phyloP scores from a whole-genome alignment of 2,888 invertebrate species.

The Amphipoea lucens region DNA sequence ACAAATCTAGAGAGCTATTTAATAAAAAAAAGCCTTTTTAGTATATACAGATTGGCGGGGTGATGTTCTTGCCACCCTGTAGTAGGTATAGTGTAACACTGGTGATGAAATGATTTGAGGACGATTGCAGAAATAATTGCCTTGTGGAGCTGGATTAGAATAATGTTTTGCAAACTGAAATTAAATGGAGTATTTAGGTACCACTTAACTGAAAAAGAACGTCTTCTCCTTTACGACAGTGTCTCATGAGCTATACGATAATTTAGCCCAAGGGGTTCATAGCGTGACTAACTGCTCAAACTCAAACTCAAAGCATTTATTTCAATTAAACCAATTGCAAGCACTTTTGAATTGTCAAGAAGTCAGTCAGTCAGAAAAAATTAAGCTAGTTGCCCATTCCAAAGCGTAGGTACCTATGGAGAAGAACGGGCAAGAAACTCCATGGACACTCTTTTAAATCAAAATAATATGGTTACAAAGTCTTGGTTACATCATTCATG shows the following conservation, averaged over 20 bases:
- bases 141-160: not conserved
- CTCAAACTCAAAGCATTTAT: too few relatives aligned
- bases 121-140: too few relatives aligned
- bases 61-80: too few relatives aligned
- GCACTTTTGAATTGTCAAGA: too few relatives aligned
- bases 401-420: too few relatives aligned
- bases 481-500: too few relatives aligned
- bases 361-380: too few relatives aligned
- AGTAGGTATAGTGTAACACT: not conserved
- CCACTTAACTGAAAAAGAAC: not conserved
- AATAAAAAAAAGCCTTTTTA: not conserved
- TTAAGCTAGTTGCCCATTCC: too few relatives aligned
- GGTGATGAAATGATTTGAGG: not conserved
- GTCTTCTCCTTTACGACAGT: not conserved
- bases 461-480: too few relatives aligned
- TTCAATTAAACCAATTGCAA: too few relatives aligned
- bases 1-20: not conserved
- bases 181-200: not conserved
- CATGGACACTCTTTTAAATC: too few relatives aligned
- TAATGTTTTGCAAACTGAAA: not conserved
- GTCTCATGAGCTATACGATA: not conserved
- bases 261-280: not conserved
- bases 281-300: not conserved
- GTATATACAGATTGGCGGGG: not conserved
- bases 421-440: too few relatives aligned